phyloP scores from a whole-genome alignment of 2,113 vertebrate species.

The Butorides virescens region DNA sequence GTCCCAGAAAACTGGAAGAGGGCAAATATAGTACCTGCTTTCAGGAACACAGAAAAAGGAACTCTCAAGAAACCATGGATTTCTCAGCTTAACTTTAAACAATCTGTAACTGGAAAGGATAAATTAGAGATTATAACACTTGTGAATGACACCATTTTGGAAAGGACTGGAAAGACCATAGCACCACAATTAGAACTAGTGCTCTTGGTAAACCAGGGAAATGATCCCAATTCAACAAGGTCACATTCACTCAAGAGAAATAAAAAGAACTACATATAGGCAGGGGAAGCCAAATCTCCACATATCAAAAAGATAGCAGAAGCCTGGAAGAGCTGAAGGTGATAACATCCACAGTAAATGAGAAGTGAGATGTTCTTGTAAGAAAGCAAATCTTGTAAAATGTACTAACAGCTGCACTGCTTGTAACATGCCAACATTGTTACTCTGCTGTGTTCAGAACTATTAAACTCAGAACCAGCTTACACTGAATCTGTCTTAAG shows the following conservation, averaged over 20 bases:
- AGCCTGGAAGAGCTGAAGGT: constrained; percentile 7
- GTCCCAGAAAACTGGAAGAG: background rate
- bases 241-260: background rate
- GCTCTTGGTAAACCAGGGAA: background rate
- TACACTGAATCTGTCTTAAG: background rate
- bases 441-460: background rate
- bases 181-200: background rate
- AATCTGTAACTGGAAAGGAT: background rate
- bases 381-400: constrained; percentile 2
- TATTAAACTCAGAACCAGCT: background rate
- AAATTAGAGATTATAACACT: background rate
- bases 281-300: background rate
- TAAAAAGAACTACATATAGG: background rate
- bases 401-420: background rate
- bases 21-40: background rate
- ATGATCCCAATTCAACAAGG: background rate
- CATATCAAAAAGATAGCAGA: background rate
- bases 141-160: background rate
- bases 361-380: constrained; percentile 4
- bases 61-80: background rate
- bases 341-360: constrained; percentile 15
- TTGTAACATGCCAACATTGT: background rate
- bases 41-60: background rate
- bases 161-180: background rate
- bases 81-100: background rate